Evolutionary conservation across 2,797 vertebrate genomes (phyloP).

Genomic region (Chrosomus eos): DNA sequence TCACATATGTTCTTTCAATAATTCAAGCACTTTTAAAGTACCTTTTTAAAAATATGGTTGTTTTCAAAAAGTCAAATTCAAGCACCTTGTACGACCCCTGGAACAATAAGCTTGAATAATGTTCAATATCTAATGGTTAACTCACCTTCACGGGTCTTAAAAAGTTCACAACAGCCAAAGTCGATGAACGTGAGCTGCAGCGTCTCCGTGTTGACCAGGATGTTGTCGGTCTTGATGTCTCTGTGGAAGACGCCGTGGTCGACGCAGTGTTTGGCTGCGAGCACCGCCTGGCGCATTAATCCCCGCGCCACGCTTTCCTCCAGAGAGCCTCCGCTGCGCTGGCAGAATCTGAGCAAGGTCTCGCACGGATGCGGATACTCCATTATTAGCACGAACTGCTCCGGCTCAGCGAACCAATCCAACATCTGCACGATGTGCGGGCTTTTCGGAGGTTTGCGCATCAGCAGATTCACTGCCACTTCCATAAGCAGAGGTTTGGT

Average conservation of each 20-base stretch:
- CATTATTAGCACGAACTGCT: background rate
- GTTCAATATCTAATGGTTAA: background rate
- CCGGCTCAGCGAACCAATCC: background rate
- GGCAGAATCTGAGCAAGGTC: background rate
- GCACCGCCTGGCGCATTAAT: background rate
- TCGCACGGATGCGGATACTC: background rate
- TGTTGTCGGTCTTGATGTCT: background rate
- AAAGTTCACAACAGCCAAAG: background rate
- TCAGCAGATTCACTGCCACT: constrained; percentile 13
- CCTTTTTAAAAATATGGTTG: too few relatives aligned
- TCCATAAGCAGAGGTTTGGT: background rate
- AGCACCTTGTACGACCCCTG: too few relatives aligned
- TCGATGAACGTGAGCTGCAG: constrained; percentile 1
- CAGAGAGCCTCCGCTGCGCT: background rate
- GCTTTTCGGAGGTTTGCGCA: background rate
- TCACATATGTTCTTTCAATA: too few relatives aligned
- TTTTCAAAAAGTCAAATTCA: too few relatives aligned
- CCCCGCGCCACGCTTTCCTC: background rate
- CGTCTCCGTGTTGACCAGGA: constrained; percentile 14
- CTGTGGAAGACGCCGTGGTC: background rate
- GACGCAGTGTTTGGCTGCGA: background rate
- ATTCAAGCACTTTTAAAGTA: too few relatives aligned
- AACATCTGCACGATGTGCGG: background rate
- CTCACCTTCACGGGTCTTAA: background rate
- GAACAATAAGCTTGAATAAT: background rate